Evolutionary conservation across 2,113 vertebrate species (phyloP).

Genomic region (Mungos mungo): DNA sequence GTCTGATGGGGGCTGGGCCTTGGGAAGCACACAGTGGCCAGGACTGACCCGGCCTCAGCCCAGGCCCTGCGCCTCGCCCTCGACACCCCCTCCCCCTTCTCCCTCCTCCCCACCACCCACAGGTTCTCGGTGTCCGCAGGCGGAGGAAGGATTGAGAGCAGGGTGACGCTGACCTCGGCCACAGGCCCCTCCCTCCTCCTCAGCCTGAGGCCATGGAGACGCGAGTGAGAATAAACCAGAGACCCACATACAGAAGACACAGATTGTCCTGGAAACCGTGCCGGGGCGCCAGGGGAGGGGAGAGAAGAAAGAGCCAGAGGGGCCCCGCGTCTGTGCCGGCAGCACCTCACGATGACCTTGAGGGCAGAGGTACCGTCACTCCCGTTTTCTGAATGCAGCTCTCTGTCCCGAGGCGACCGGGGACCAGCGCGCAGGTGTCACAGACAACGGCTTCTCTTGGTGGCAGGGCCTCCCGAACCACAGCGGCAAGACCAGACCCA

Average conservation of each 20-base stretch:
- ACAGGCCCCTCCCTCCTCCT: background rate
- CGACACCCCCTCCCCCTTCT: background rate
- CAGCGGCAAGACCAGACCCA: background rate
- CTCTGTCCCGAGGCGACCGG: accelerated
- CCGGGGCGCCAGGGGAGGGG: accelerated
- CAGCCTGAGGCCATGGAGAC: background rate
- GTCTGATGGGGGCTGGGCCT: accelerated
- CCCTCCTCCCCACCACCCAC: background rate
- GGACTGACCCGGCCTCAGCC: background rate
- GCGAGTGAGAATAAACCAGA: background rate
- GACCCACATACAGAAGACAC: no score
- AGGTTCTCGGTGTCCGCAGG: no score
- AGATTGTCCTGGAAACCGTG: background rate
- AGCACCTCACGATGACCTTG: background rate
- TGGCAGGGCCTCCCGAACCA: accelerated
- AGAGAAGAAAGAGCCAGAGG: accelerated
- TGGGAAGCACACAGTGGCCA: accelerated
- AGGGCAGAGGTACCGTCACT: accelerated
- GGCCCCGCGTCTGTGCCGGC: background rate
- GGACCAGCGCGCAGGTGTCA: accelerated
- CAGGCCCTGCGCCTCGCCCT: background rate
- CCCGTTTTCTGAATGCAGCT: background rate
- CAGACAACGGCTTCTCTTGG: no score
- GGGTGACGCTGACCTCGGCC: background rate
- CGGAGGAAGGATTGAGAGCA: background rate